Base-by-base conservation (phyloP, 2,888 invertebrate genomes). In the Calliphora vomitoria region DNA sequence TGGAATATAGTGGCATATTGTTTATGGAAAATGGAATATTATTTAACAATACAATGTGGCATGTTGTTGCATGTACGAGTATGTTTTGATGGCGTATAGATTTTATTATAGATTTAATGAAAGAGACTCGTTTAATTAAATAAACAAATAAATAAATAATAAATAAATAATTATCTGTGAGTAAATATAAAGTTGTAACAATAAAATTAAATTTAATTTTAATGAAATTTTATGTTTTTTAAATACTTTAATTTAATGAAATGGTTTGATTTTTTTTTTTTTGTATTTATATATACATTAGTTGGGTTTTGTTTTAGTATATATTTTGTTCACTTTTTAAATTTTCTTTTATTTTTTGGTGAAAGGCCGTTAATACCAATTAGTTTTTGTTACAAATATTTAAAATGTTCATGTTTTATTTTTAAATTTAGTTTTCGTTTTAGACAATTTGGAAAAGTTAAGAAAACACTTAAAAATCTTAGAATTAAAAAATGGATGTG, bases 331-430 rank as follows among this genome's bases (percentile, higher is more conserved):
- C 55, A 20, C 31, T 8, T 58, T 47, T 18, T 10, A 4, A 4
- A 47, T 44, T 72, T 8, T 68, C 31, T 62, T 72, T 71, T 85
- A 62, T 55, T 11, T 84, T 86, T 89, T 92, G 92, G 92, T 92
- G 92, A 91, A 90, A 88, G 90, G 88, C 91, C 92, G 88, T 90
- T 68, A 71, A 87, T 91, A 91, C 92, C 92, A 92, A 92, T 92
- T 92, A 91, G 92, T 91, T 90, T 90, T 89, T 74, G 89, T 89
- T 90, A 66, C 31, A 76, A 60, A 53, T 55, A 41, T 20, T 35
- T 18, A n/a, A 31, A 31, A n/a, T 5, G 20, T 87, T 87, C 81
- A 20, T 55, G 1, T 20, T 6, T 20, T 11, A 31, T 84, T 78
- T 71, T 8, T 5, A 44, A 58, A 55, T 47, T 8, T 13, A 11